Conservation (phyloP, 2,113 vertebrate species). For the Notarius quadriscutis region DNA sequence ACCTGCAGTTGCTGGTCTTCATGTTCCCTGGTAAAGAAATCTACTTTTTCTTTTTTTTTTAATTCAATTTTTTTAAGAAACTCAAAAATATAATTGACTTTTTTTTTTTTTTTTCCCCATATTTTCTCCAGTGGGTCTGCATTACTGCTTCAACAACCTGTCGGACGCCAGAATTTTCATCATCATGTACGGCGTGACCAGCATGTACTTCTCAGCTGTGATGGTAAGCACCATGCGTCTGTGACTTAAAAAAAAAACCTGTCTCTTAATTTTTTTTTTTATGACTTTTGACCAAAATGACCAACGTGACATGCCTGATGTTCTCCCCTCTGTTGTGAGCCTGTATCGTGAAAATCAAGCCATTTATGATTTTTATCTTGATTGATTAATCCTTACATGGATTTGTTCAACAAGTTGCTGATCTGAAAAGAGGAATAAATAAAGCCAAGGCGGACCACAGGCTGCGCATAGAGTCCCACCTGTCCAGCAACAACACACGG, state of each 20-base stretch:
- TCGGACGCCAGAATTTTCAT: conserved; percentile 97
- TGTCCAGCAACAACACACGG: too few relatives aligned
- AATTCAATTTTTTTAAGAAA: too few relatives aligned
- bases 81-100: neutral
- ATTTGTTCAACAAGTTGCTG: neutral
- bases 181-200: conserved; percentile 99
- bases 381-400: neutral
- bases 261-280: too few relatives aligned
- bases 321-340: neutral
- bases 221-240: conserved; percentile 79
- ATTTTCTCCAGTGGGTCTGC: conserved; percentile 86
- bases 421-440: too few relatives aligned
- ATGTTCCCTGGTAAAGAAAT: conserved; percentile 89
- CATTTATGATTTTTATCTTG: neutral
- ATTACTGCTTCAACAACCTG: conserved; percentile 98
- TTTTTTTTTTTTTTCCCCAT: neutral
- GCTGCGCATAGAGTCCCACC: too few relatives aligned
- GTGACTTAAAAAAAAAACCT: too few relatives aligned
- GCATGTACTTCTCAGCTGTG: conserved; percentile 99
- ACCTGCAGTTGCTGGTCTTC: conserved; percentile 97
- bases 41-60: neutral
- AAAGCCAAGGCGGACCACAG: too few relatives aligned
- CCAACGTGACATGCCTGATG: too few relatives aligned
- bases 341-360: neutral
- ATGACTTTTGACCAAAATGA: too few relatives aligned